A percentile compares a stretch with the other conserved stretches of the same genome.
phyloP scores from a whole-genome alignment of 2,113 vertebrate species.

The Siphamia tubifer region DNA sequence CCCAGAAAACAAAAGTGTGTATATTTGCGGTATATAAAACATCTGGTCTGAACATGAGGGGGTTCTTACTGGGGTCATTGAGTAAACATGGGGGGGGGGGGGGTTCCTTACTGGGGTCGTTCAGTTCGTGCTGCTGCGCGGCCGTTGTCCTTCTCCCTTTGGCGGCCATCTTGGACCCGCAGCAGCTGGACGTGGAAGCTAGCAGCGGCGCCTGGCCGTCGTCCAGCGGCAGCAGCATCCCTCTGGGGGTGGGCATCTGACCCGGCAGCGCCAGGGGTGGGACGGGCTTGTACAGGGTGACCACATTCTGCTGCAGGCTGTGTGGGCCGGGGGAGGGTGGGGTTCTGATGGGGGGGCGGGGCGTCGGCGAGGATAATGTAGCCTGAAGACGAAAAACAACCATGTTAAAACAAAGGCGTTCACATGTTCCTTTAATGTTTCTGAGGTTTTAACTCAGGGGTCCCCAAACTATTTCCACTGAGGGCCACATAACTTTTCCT shows the following conservation, averaged over 20 bases:
- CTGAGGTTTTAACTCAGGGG: no score
- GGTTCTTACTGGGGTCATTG: no score
- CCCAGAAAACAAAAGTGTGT: no score
- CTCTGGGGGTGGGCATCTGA: constrained; percentile 69
- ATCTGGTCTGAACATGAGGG: no score
- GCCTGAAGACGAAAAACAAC: constrained; percentile 74
- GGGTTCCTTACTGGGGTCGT: constrained; percentile 92
- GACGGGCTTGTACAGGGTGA: constrained; percentile 82
- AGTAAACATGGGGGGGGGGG: no score
- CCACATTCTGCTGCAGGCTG: constrained; percentile 59
- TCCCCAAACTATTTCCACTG: no score
- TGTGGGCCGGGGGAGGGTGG: constrained; percentile 79
- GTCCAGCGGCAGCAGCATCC: constrained; percentile 74
- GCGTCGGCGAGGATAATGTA: constrained; percentile 75
- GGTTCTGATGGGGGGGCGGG: constrained; percentile 86
- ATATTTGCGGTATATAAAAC: no score
- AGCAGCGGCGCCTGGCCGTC: constrained; percentile 77
- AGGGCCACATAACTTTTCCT: no score
- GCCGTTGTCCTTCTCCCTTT: constrained; percentile 76
- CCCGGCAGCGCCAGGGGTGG: constrained; percentile 63
- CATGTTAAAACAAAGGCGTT: no score
- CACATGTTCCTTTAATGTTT: no score
- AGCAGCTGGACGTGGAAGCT: constrained; percentile 70
- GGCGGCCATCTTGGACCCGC: constrained; percentile 70
- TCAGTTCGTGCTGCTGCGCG: constrained; percentile 81